phyloP scores from a whole-genome alignment of 2,888 invertebrate species.

The Geotrupes spiniger region DNA sequence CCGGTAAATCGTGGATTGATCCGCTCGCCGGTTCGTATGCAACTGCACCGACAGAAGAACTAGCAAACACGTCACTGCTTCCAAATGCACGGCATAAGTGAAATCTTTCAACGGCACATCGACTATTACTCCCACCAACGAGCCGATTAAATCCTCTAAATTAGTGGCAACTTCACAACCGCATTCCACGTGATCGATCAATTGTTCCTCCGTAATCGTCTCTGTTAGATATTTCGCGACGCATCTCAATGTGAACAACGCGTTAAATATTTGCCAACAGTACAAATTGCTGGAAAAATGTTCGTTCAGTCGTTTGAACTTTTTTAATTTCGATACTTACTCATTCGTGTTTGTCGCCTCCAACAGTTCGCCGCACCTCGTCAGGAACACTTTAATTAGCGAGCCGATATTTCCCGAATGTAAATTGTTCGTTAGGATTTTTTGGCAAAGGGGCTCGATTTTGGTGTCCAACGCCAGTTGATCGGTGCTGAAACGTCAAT shows the following conservation, averaged over 20 bases:
- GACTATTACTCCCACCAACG: slow-evolving; percentile 75
- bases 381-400: slow-evolving; percentile 81
- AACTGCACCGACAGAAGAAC: slow-evolving; percentile 87
- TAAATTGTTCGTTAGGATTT: slow-evolving; percentile 78
- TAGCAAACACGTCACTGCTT: slow-evolving; percentile 82
- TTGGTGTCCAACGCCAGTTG: slow-evolving; percentile 78
- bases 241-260: slow-evolving; percentile 83
- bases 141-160: slow-evolving; percentile 71
- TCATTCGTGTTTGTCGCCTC: slow-evolving; percentile 85
- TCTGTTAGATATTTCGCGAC: slow-evolving; percentile 87
- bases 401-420: slow-evolving; percentile 88
- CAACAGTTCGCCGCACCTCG: slow-evolving; percentile 77
- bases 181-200: slow-evolving; percentile 77
- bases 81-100: slow-evolving; percentile 82
- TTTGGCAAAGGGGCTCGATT: slow-evolving; percentile 70
- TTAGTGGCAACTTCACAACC: slow-evolving; percentile 46
- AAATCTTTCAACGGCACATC: slow-evolving; percentile 80
- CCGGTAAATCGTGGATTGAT: slow-evolving; percentile 70
- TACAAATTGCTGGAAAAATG: slow-evolving; percentile 63
- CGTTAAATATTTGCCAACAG: slow-evolving; percentile 94
- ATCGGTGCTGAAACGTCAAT: slow-evolving; percentile 62
- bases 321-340: slow-evolving; percentile 60
- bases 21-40: slow-evolving; percentile 62
- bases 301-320: slow-evolving; percentile 3
- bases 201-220: slow-evolving; percentile 83